Conservation (phyloP, 2,888 invertebrate species). For the Lithophane socia region DNA sequence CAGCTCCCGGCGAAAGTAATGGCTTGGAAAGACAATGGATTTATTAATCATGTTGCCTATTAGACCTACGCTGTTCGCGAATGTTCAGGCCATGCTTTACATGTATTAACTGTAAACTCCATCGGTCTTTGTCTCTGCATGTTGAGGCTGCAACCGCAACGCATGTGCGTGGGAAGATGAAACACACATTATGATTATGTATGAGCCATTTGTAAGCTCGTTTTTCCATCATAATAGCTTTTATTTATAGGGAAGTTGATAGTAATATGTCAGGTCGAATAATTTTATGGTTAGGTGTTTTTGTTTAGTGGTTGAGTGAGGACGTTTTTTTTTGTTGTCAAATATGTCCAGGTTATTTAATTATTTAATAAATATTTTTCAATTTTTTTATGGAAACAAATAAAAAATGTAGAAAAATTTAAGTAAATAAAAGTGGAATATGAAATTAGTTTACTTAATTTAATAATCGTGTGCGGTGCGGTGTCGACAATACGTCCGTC, state of each 20-base stretch:
- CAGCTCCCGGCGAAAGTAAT: conserved; percentile 50
- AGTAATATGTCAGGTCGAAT: conserved; percentile 44
- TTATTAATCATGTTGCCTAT: conserved; percentile 52
- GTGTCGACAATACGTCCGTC: conserved; percentile 66
- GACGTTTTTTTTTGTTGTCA: conserved; percentile 20
- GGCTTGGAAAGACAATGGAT: conserved; percentile 47
- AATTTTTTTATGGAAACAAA: background rate
- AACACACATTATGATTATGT: conserved; percentile 68
- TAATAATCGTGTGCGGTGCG: conserved; percentile 1
- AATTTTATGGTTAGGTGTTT: conserved; percentile 20
- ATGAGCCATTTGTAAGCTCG: conserved; percentile 73
- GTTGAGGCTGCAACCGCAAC: conserved; percentile 43
- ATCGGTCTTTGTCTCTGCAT: conserved; percentile 59
- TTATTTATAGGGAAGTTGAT: conserved; percentile 69
- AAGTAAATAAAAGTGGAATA: conserved; percentile 2
- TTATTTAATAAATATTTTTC: background rate
- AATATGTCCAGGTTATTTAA: too few relatives aligned
- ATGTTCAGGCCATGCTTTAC: conserved; percentile 37
- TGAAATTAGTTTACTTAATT: conserved; percentile 14
- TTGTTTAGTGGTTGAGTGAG: conserved; percentile 11
- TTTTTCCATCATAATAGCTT: conserved; percentile 65
- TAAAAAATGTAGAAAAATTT: background rate
- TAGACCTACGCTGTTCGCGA: conserved; percentile 31
- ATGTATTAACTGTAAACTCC: conserved; percentile 46
- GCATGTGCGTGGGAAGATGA: conserved; percentile 75